Conservation (phyloP, 2,888 invertebrate species). For the Mechanitis messenoides region DNA sequence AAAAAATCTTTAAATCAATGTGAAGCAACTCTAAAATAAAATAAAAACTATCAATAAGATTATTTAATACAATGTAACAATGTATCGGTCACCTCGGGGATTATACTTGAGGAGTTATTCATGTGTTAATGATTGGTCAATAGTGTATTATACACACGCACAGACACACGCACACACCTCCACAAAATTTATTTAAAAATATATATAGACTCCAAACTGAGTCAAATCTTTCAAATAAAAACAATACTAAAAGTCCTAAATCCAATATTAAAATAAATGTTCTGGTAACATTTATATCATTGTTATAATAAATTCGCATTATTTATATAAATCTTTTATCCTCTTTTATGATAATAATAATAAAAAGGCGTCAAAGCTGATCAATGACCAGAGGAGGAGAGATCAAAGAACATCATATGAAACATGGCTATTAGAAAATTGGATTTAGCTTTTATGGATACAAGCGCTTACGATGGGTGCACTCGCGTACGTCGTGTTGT, state of each 20-base stretch:
- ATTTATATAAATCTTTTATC: too few species aligned
- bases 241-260: too few species aligned
- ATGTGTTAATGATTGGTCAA: constrained; percentile 11
- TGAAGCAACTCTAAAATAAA: constrained; percentile 14
- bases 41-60: constrained; percentile 31
- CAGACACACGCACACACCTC: background rate
- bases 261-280: too few species aligned
- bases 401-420: constrained; percentile 43
- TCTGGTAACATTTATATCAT: too few species aligned
- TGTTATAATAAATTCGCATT: too few species aligned
- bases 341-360: too few species aligned
- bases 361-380: too few species aligned
- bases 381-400: constrained; percentile 28
- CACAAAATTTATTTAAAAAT: too few species aligned
- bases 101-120: constrained; percentile 16
- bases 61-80: constrained; percentile 20
- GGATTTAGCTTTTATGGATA: constrained; percentile 42
- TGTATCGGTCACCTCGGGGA: constrained; percentile 16
- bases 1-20: background rate
- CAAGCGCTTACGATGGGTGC: constrained; percentile 18
- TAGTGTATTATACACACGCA: constrained; percentile 13
- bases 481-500: too few species aligned
- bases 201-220: too few species aligned
- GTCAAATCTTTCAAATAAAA: too few species aligned
- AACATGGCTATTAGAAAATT: constrained; percentile 51